These are phyloP conservation scores for Hylia prasina DNA, from an alignment of 2,113 vertebrate species.

Conservation along the genomic window DNA sequence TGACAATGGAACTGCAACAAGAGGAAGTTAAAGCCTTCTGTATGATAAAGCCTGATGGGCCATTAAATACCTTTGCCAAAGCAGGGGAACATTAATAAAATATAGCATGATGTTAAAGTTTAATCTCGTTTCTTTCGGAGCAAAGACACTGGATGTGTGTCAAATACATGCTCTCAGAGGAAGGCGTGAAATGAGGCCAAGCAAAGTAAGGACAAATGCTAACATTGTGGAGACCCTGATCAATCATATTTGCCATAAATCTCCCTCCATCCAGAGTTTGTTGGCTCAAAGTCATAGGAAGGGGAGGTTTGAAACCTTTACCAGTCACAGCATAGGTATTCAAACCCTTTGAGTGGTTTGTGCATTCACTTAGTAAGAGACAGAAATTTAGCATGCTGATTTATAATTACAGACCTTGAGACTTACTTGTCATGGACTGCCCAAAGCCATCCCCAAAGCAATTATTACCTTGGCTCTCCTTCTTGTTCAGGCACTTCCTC, in stretches of 20 bases:
- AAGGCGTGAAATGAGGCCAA: conserved; percentile 37
- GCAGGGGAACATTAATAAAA: conserved; percentile 5
- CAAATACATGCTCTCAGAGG: neutral
- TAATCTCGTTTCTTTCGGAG: neutral
- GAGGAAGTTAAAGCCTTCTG: neutral
- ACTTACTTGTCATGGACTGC: neutral
- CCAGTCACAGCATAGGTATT: neutral
- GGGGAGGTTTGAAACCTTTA: neutral
- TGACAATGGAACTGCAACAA: conserved; percentile 89
- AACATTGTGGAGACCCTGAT: neutral
- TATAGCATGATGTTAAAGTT: neutral
- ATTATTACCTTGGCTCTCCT: conserved; percentile 91
- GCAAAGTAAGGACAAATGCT: neutral
- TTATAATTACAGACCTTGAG: neutral
- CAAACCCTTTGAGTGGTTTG: neutral
- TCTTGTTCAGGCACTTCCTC: conserved; percentile 97
- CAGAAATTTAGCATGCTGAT: neutral
- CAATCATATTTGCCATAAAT: neutral
- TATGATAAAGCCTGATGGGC: neutral
- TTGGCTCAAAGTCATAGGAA: neutral
- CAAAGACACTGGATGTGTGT: neutral
- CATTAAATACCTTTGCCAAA: conserved; percentile 27
- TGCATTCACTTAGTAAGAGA: neutral
- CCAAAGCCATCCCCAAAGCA: neutral
- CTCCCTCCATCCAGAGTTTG: neutral